phyloP scores from a whole-genome alignment of 2,888 invertebrate genomes.

The Leptinotarsa rubiginosa region DNA sequence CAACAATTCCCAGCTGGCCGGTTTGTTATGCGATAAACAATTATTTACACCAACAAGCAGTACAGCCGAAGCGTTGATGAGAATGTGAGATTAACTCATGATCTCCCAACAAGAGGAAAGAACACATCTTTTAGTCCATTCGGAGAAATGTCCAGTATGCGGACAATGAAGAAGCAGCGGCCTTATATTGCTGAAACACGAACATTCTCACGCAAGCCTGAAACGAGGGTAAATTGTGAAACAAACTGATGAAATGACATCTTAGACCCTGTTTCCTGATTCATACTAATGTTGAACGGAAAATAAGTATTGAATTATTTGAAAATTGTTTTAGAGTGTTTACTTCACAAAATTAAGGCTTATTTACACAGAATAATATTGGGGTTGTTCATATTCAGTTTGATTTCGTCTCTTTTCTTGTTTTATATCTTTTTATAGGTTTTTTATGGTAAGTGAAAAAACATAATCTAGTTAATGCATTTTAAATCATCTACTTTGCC shows the following conservation, averaged over 20 bases:
- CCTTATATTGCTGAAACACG: not conserved
- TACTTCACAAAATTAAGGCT: no score
- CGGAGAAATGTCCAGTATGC: constrained; percentile 10
- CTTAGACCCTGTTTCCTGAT: no score
- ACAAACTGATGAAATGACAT: not conserved
- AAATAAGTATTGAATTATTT: no score
- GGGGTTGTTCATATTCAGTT: no score
- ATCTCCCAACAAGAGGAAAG: not conserved
- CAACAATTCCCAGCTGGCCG: not conserved
- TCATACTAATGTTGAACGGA: no score
- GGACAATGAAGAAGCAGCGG: constrained; percentile 7
- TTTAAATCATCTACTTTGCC: no score
- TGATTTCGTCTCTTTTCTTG: no score
- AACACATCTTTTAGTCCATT: not conserved
- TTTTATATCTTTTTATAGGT: no score
- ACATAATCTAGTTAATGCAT: no score
- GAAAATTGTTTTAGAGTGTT: no score
- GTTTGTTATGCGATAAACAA: constrained; percentile 1
- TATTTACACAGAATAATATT: no score
- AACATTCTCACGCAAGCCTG: not conserved
- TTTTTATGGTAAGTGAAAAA: no score
- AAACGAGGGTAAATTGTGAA: not conserved
- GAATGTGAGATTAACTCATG: constrained; percentile 7
- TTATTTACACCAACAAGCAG: not conserved
- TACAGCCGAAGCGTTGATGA: not conserved